phyloP scores from a whole-genome alignment of 2,888 invertebrate species.

The Papilio demoleus region DNA sequence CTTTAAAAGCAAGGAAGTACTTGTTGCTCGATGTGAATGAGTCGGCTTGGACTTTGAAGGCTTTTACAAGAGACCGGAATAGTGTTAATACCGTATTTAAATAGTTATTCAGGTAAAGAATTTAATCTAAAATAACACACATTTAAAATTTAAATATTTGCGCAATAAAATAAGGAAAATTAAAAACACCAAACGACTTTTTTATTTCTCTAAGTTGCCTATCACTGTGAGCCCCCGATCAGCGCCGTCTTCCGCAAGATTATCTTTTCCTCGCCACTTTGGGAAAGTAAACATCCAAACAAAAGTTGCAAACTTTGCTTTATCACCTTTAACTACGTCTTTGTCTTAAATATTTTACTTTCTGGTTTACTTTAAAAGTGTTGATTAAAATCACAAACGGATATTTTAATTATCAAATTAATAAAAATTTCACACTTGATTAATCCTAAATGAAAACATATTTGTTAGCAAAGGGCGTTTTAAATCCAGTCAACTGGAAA shows the following conservation, averaged over 20 bases:
- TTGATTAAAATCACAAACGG: not conserved
- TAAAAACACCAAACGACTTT: not conserved
- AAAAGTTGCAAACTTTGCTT: constrained; percentile 6
- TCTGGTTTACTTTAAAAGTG: not conserved
- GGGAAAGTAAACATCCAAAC: constrained; percentile 5
- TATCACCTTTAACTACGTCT: constrained; percentile 7
- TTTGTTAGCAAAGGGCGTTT: constrained; percentile 3
- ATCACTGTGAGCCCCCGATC: not conserved
- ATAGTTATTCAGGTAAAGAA: too few relatives aligned
- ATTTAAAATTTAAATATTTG: not conserved
- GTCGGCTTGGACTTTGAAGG: not conserved
- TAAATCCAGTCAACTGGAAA: constrained; percentile 18
- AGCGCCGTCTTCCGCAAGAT: not conserved
- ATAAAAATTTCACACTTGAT: constrained; percentile 3
- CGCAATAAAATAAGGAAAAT: not conserved
- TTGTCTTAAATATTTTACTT: constrained; percentile 8
- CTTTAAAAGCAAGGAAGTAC: not conserved
- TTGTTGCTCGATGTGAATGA: not conserved
- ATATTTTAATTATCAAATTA: constrained; percentile 5
- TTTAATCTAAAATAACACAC: not conserved
- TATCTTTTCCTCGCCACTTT: not conserved
- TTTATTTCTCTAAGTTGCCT: not conserved
- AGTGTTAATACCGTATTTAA: not conserved
- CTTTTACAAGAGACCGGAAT: not conserved
- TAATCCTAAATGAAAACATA: constrained; percentile 10